phyloP scores from a whole-genome alignment of 1,140 invertebrate species.

The Leguminivora glycinivorella region DNA sequence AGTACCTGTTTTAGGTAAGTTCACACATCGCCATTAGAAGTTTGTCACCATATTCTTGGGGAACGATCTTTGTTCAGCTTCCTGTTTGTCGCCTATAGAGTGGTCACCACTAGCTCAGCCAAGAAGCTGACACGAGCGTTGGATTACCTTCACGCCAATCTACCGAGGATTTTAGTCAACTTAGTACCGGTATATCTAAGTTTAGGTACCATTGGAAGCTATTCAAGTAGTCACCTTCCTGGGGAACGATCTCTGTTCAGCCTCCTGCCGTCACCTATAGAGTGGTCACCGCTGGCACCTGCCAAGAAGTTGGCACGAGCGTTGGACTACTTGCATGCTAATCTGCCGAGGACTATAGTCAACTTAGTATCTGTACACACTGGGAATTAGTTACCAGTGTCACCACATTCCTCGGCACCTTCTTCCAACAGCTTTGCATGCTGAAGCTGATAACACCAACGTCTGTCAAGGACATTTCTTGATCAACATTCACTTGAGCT shows the following conservation, averaged over 20 bases:
- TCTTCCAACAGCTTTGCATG: too few relatives aligned
- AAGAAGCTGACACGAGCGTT: slow-evolving; percentile 82
- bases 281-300: slow-evolving; percentile 82
- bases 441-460: too few relatives aligned
- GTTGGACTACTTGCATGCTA: slow-evolving; percentile 83
- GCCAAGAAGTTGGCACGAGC: slow-evolving; percentile 82
- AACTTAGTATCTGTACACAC: slow-evolving; percentile 49
- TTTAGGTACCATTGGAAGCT: slow-evolving; percentile 92
- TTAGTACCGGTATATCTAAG: too few relatives aligned
- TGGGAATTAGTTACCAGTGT: slow-evolving; percentile 51
- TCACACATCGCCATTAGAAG: slow-evolving; percentile 86
- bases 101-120: slow-evolving; percentile 82
- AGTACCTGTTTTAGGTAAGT: slow-evolving; percentile 85
- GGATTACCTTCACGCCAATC: slow-evolving; percentile 82
- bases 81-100: slow-evolving; percentile 83
- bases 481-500: too few relatives aligned
- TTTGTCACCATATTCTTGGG: slow-evolving; percentile 91
- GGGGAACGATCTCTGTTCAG: slow-evolving; percentile 91
- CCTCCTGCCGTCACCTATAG: slow-evolving; percentile 83
- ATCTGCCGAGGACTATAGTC: slow-evolving; percentile 87
- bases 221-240: slow-evolving; percentile 91
- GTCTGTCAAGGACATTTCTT: too few relatives aligned
- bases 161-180: slow-evolving; percentile 86
- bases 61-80: slow-evolving; percentile 90
- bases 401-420: slow-evolving; percentile 81